These are phyloP conservation scores for Melangyna quadrimaculata DNA, from an alignment of 2,888 invertebrate species.

Conservation along the genomic window DNA sequence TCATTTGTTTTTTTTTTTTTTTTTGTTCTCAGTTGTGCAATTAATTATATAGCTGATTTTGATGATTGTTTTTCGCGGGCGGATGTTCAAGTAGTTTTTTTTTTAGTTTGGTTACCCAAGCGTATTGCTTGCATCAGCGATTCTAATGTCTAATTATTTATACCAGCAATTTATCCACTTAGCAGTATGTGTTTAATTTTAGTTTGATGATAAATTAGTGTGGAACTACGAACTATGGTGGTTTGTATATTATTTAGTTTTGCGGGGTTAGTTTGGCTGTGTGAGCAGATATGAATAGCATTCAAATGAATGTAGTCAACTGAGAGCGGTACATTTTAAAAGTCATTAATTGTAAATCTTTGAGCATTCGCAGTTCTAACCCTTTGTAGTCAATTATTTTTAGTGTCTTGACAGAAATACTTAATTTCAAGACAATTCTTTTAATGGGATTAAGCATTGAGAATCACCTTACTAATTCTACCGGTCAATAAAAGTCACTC, in stretches of 20 bases:
- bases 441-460: no score
- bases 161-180: conserved; percentile 58
- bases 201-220: conserved; percentile 1
- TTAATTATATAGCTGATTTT: conserved; percentile 41
- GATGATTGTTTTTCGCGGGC: conserved; percentile 38
- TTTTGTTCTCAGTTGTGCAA: background rate
- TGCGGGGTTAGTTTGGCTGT: background rate
- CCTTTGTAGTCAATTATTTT: no score
- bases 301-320: no score
- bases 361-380: no score
- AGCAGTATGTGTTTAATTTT: conserved; percentile 58
- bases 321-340: no score
- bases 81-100: background rate
- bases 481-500: no score
- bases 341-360: no score
- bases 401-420: no score
- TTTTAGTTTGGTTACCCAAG: background rate
- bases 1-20: background rate
- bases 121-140: background rate
- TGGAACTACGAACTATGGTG: background rate
- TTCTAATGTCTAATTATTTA: conserved; percentile 19
- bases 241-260: background rate
- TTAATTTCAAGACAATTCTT: no score
- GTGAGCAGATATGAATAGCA: background rate
- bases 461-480: no score